These are phyloP conservation scores for Cephus pulcher DNA, from an alignment of 2,888 invertebrate species.

Conservation along the genomic window DNA sequence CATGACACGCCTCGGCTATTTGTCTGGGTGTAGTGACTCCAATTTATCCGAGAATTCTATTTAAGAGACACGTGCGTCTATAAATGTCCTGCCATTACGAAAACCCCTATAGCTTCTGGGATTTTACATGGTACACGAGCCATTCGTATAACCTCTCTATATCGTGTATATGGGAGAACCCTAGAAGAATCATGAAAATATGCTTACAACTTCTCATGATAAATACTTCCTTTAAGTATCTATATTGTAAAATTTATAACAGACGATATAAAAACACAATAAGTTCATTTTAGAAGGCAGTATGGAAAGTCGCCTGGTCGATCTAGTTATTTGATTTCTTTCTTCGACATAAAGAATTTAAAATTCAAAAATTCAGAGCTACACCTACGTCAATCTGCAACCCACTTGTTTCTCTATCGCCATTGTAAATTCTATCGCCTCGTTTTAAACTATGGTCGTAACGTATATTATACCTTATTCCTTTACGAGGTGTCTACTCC, in stretches of 20 bases:
- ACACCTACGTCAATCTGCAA: not conserved
- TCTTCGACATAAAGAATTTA: not conserved
- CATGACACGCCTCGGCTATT: slow-evolving; percentile 12
- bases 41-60: slow-evolving; percentile 21
- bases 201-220: not conserved
- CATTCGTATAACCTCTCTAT: not conserved
- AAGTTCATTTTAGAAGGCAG: not conserved
- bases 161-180: not conserved
- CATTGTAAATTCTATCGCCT: not conserved
- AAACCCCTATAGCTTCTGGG: slow-evolving; percentile 16
- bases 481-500: not conserved
- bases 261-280: not conserved
- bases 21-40: slow-evolving; percentile 9
- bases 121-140: slow-evolving; percentile 9
- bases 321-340: not conserved
- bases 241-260: not conserved
- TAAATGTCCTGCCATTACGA: slow-evolving; percentile 17
- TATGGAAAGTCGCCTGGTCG: not conserved
- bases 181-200: not conserved
- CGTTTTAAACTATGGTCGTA: not conserved
- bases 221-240: not conserved
- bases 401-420: not conserved
- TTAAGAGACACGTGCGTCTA: slow-evolving; percentile 13
- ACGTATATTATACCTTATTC: not conserved
- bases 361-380: not conserved